Evolutionary conservation across 2,797 vertebrate species (phyloP).

Genomic region (Meriones psammophilus): DNA sequence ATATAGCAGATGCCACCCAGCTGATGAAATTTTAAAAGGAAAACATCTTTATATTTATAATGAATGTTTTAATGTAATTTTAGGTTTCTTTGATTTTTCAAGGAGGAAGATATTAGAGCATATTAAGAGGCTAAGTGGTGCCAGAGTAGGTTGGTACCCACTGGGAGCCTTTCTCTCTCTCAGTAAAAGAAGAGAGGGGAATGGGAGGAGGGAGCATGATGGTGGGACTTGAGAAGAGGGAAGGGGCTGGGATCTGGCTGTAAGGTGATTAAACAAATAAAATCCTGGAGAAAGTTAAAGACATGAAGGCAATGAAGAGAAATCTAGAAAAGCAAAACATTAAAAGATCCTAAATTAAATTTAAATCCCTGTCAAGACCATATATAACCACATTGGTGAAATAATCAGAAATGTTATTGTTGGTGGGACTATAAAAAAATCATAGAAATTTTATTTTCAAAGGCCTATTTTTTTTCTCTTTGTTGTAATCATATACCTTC

Average conservation of each 20-base stretch:
- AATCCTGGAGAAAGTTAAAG: constrained; percentile 20
- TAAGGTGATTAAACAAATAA: not conserved
- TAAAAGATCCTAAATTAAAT: not conserved
- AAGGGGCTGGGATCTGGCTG: too few relatives aligned
- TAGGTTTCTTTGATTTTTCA: constrained; percentile 6
- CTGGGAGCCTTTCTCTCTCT: too few relatives aligned
- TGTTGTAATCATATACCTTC: not conserved
- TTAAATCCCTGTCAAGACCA: not conserved
- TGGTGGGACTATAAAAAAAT: not conserved
- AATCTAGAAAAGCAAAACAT: not conserved
- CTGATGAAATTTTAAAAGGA: not conserved
- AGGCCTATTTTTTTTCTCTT: not conserved
- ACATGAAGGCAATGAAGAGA: not conserved
- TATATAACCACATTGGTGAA: not conserved
- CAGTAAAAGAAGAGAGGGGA: too few relatives aligned
- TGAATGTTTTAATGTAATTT: not conserved
- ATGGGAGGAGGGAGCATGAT: too few relatives aligned
- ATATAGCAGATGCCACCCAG: not conserved
- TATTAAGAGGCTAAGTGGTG: not conserved
- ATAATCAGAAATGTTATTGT: not conserved
- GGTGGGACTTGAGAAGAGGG: too few relatives aligned
- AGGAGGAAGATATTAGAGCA: not conserved
- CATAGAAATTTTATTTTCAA: not conserved
- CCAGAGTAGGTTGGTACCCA: too few relatives aligned
- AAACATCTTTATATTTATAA: not conserved